These are phyloP conservation scores for Euplagia quadripunctaria DNA, from an alignment of 2,888 invertebrate species.

Conservation along the genomic window DNA sequence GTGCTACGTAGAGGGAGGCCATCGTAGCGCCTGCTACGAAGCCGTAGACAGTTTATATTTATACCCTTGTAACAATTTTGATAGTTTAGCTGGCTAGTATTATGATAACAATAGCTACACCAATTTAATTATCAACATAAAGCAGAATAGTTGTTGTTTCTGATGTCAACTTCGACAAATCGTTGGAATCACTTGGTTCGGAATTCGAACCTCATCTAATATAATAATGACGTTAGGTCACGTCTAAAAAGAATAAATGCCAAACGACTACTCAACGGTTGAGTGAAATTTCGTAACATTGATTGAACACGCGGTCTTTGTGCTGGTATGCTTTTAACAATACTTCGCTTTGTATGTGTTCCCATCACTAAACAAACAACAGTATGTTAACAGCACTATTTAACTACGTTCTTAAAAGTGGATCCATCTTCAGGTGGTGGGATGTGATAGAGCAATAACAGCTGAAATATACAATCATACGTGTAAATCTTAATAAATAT, in stretches of 20 bases:
- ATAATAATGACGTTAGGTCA: not conserved
- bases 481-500: not conserved
- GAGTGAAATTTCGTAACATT: not conserved
- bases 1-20: slow-evolving; percentile 60
- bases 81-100: slow-evolving; percentile 63
- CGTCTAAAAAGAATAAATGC: too few relatives aligned
- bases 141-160: not conserved
- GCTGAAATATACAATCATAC: too few relatives aligned
- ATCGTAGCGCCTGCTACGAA: slow-evolving; percentile 61
- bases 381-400: not conserved
- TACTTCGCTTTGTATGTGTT: not conserved
- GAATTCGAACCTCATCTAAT: not conserved
- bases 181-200: not conserved
- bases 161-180: not conserved
- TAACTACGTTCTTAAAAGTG: not conserved
- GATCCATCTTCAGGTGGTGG: not conserved
- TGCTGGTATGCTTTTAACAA: not conserved
- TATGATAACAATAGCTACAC: slow-evolving; percentile 33
- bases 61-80: slow-evolving; percentile 74
- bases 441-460: not conserved
- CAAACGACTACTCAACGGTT: too few relatives aligned
- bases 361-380: not conserved
- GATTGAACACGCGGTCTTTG: not conserved
- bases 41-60: slow-evolving; percentile 76
- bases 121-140: not conserved